A percentile compares a stretch with the other conserved stretches of the same genome.
Conservation (phyloP, 2,888 invertebrate species). For the Phytoseiulus persimilis region DNA sequence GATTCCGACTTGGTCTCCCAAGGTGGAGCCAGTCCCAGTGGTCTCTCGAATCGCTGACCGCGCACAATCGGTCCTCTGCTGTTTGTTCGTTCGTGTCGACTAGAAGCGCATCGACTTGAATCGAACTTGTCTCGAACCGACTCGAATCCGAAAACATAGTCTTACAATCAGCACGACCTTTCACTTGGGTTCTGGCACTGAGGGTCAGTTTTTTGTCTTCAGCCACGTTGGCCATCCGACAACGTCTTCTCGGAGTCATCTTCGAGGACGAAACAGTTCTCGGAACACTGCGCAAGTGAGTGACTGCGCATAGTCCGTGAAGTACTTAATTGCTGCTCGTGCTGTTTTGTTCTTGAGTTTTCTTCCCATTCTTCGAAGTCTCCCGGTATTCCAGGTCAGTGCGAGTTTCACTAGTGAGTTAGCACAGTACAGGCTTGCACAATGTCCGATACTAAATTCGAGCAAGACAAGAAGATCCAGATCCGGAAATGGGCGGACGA, state of each 20-base stretch:
- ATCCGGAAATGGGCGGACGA: conserved; percentile 37
- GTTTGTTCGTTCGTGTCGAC: neutral
- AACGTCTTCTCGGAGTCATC: too few species aligned
- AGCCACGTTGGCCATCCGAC: too few species aligned
- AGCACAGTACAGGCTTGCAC: neutral
- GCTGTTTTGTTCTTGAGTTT: too few species aligned
- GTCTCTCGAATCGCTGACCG: neutral
- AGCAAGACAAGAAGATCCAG: conserved; percentile 20
- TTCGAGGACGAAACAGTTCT: too few species aligned
- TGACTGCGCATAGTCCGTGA: too few species aligned
- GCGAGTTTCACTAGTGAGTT: neutral
- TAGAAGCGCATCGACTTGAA: neutral
- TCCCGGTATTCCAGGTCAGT: neutral
- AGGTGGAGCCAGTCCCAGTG: neutral
- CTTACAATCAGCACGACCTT: too few species aligned
- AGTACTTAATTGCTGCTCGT: too few species aligned
- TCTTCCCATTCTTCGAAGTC: neutral
- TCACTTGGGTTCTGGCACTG: too few species aligned
- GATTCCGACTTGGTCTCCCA: neutral
- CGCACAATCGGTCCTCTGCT: neutral
- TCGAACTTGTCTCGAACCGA: neutral
- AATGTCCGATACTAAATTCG: conserved; percentile 24
- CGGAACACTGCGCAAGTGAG: too few species aligned
- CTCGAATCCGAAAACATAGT: neutral
- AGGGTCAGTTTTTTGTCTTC: too few species aligned